These are phyloP conservation scores for Pseudomyrmex dendroicus DNA, from an alignment of 1,140 invertebrate species.

Conservation along the genomic window DNA sequence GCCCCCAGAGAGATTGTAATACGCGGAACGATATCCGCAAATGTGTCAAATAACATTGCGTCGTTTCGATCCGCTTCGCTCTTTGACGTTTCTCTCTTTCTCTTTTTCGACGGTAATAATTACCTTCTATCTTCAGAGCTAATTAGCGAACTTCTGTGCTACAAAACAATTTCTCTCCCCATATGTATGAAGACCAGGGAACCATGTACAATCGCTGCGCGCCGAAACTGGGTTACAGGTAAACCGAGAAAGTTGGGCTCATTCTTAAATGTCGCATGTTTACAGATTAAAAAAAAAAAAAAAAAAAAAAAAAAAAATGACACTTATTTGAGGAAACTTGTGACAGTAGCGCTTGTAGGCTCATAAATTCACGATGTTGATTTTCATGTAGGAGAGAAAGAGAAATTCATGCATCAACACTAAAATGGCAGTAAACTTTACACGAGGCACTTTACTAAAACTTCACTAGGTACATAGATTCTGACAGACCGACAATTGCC, in stretches of 20 bases:
- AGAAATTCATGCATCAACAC: constrained; percentile 41
- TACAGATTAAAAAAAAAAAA: too few relatives aligned
- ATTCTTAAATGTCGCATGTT: not conserved
- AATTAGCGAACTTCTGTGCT: not conserved
- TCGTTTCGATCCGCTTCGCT: not conserved
- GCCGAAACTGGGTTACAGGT: not conserved
- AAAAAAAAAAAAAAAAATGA: too few relatives aligned
- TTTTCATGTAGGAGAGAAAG: not conserved
- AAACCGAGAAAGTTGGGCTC: not conserved
- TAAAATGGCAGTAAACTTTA: constrained; percentile 43
- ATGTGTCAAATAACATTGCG: not conserved
- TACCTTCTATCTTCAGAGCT: not conserved
- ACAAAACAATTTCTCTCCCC: not conserved
- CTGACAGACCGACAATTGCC: constrained; percentile 56
- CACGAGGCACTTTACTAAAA: constrained; percentile 44
- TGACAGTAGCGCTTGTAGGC: not conserved
- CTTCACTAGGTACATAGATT: constrained; percentile 48
- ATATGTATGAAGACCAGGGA: not conserved
- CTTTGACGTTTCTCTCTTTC: too few relatives aligned
- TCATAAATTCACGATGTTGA: constrained; percentile 23
- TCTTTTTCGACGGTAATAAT: not conserved
- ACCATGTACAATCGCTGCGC: not conserved
- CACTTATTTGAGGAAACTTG: not conserved
- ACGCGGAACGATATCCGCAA: not conserved
- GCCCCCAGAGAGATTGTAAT: too few relatives aligned